A percentile compares a stretch with the other conserved stretches of the same genome.
Conservation (phyloP, 2,113 vertebrate species). For the Heptranchias perlo region DNA sequence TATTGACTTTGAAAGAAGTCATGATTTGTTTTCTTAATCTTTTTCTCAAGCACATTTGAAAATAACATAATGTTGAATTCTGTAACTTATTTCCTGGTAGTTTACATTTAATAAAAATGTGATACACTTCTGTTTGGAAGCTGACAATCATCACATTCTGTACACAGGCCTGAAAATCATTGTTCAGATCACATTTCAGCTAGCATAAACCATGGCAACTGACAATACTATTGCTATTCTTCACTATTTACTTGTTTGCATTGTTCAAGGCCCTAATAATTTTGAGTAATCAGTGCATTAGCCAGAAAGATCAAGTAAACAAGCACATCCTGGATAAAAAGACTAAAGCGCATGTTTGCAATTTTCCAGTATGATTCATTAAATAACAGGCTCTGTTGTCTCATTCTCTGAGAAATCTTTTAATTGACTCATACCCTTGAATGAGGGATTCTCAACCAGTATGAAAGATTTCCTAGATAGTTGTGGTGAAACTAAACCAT, state of each 20-base stretch:
- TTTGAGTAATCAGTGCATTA: background rate
- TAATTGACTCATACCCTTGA: background rate
- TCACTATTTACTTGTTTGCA: background rate
- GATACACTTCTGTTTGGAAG: background rate
- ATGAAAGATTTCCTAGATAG: background rate
- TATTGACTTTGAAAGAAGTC: background rate
- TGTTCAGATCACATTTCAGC: background rate
- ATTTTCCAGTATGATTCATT: background rate
- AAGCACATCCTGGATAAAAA: constrained; percentile 6
- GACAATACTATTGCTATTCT: background rate
- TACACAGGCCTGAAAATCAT: background rate
- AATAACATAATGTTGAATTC: background rate
- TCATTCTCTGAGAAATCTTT: constrained; percentile 7
- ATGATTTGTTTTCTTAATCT: background rate
- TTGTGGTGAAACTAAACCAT: background rate
- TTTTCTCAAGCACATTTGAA: background rate
- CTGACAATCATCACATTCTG: background rate
- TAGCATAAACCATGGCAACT: background rate
- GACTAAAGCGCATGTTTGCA: background rate
- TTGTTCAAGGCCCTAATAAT: background rate
- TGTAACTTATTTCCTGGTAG: background rate
- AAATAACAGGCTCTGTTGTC: background rate
- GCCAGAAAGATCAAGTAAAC: constrained; percentile 21
- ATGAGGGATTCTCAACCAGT: background rate
- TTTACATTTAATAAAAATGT: background rate